Conservation (phyloP, 2,113 vertebrate genomes). For the Hystrix cristata region DNA sequence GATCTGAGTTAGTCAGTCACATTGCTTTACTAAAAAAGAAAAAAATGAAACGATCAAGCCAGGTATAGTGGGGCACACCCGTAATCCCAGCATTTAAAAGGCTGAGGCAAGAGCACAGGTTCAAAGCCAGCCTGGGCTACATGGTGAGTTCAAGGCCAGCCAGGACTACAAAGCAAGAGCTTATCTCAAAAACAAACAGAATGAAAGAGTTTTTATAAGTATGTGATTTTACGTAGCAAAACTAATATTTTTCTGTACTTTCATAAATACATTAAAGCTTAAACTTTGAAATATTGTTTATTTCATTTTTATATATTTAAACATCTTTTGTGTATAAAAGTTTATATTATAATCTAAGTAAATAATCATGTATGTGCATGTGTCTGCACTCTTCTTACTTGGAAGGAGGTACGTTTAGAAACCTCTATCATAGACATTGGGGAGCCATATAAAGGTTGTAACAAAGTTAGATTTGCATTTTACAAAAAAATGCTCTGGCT, state of each 20-base stretch:
- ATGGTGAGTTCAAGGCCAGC: neutral
- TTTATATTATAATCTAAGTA: conserved; percentile 15
- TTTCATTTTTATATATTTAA: conserved; percentile 34
- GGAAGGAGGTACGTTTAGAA: conserved; percentile 4
- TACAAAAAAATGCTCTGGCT: conserved; percentile 8
- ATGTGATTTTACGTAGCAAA: conserved; percentile 44
- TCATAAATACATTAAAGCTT: conserved; percentile 60
- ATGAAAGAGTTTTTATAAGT: neutral
- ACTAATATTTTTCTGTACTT: conserved; percentile 35
- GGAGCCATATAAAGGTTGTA: neutral
- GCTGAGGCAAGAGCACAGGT: neutral
- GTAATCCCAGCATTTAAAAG: neutral
- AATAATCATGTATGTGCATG: neutral
- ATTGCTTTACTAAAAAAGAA: conserved; percentile 36
- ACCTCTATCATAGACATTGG: neutral
- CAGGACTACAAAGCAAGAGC: neutral
- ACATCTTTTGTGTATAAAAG: neutral
- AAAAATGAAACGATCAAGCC: neutral
- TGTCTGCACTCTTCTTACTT: conserved; percentile 31
- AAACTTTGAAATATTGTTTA: conserved; percentile 37
- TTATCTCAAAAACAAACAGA: neutral
- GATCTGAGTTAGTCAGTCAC: conserved; percentile 44
- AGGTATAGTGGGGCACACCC: neutral
- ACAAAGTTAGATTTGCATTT: conserved; percentile 38
- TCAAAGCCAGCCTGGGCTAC: neutral